A percentile compares a stretch with the other conserved stretches of the same genome.
These are phyloP conservation scores for Spatulosminthurus flaviceps DNA, from an alignment of 2,888 invertebrate species.

Conservation along the genomic window DNA sequence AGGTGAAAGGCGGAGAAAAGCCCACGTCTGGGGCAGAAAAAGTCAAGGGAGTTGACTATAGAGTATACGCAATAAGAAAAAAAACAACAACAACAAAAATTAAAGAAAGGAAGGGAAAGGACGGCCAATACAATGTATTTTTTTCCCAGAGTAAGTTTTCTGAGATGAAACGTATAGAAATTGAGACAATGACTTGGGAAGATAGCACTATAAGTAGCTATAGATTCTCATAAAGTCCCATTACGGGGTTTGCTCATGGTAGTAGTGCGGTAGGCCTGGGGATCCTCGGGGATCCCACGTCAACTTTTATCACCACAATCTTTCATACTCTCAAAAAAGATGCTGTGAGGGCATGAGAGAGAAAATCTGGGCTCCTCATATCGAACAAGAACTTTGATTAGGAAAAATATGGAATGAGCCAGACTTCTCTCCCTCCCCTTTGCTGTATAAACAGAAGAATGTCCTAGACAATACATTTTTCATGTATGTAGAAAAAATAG, in stretches of 20 bases:
- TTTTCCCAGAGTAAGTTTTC: no score
- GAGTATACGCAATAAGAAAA: no score
- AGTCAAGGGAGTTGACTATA: background rate
- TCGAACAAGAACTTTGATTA: conserved; percentile 42
- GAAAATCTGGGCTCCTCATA: conserved; percentile 34
- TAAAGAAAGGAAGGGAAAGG: background rate
- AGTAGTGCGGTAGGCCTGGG: no score
- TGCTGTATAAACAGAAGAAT: no score
- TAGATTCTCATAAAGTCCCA: no score
- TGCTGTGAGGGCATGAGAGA: conserved; percentile 2
- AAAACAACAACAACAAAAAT: background rate
- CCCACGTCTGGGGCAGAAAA: background rate
- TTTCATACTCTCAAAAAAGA: conserved; percentile 38
- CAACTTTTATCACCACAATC: conserved; percentile 40
- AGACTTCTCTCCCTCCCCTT: background rate
- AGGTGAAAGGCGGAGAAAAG: background rate
- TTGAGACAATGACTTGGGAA: no score
- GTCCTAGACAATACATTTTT: no score
- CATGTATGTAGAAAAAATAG: no score
- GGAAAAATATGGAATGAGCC: background rate
- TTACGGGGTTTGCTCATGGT: no score
- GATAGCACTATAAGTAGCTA: no score
- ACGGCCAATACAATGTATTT: background rate
- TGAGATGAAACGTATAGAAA: no score
- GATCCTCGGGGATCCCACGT: conserved; percentile 23